These are phyloP conservation scores for Tethya wilhelma DNA, from an alignment of 37 sponge, comb jelly and placozoan species.

Conservation along the genomic window DNA sequence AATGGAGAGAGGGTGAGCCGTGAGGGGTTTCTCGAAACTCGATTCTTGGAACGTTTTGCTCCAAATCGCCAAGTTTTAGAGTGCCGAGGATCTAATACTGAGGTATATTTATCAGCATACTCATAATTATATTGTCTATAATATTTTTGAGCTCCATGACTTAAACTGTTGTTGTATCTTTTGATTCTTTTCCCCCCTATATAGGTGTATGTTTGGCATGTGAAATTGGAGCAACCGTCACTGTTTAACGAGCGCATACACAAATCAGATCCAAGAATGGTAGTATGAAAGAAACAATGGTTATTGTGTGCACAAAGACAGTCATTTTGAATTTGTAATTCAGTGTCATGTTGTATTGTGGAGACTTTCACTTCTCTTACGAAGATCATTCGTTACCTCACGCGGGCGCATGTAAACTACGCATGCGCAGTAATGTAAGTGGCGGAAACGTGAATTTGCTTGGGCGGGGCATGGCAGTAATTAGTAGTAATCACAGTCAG, in stretches of 20 bases:
- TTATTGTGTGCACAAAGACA: too few species aligned
- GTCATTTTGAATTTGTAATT: too few species aligned
- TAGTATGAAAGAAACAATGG: too few species aligned
- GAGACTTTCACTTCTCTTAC: too few species aligned
- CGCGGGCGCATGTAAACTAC: too few species aligned
- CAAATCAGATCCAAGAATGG: background rate
- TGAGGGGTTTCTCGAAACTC: conserved; percentile 69
- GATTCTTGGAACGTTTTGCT: conserved; percentile 39
- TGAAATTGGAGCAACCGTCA: conserved; percentile 7
- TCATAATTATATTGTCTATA: background rate
- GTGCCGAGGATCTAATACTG: conserved; percentile 42
- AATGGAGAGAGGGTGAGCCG: background rate
- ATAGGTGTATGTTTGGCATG: conserved; percentile 41
- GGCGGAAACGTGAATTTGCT: too few species aligned
- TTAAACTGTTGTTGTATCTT: background rate
- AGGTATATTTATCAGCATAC: conserved; percentile 19
- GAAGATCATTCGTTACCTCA: too few species aligned
- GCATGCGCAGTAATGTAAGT: too few species aligned
- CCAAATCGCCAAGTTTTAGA: conserved; percentile 33
- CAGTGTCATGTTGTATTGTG: too few species aligned
- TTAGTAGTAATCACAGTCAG: too few species aligned
- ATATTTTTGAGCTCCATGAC: too few species aligned
- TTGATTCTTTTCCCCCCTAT: background rate
- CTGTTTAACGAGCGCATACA: background rate
- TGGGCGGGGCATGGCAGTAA: too few species aligned